These are phyloP conservation scores for Palythoa heliodiscus DNA, from an alignment of 92 coral and sea anemone species.

Conservation along the genomic window DNA sequence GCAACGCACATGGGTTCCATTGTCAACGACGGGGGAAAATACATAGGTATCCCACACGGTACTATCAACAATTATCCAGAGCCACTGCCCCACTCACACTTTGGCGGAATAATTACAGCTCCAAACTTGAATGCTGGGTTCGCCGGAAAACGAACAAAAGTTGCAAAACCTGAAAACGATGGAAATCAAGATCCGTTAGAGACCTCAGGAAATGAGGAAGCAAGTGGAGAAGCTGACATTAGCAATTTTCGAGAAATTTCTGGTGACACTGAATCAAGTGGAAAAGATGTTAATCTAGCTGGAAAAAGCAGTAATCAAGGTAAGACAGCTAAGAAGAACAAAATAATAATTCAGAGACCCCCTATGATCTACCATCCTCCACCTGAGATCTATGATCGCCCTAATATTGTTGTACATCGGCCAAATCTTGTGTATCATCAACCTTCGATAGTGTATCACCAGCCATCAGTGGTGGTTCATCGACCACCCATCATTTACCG, in stretches of 20 bases:
- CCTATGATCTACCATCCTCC: slow-evolving; percentile 97
- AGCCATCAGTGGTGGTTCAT: slow-evolving; percentile 94
- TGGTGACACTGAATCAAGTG: slow-evolving; percentile 26
- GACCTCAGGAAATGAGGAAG: not conserved
- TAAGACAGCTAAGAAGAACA: slow-evolving; percentile 82
- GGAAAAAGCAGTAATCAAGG: slow-evolving; percentile 50
- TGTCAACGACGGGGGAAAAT: slow-evolving; percentile 94
- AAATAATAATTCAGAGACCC: slow-evolving; percentile 88
- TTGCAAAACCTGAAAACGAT: slow-evolving; percentile 61
- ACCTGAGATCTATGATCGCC: slow-evolving; percentile 96
- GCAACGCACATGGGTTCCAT: slow-evolving; percentile 94
- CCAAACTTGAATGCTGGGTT: slow-evolving; percentile 12
- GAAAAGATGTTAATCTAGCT: slow-evolving; percentile 1
- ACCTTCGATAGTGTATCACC: slow-evolving; percentile 94
- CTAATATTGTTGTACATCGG: slow-evolving; percentile 85
- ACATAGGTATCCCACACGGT: slow-evolving; percentile 92
- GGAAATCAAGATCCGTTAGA: not conserved
- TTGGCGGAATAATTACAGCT: slow-evolving; percentile 6
- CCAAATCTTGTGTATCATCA: slow-evolving; percentile 93
- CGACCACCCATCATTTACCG: slow-evolving; percentile 91
- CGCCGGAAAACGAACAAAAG: slow-evolving; percentile 56
- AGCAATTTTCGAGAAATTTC: not conserved
- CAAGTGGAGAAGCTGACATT: not conserved
- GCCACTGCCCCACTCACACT: slow-evolving; percentile 24
- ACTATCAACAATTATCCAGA: slow-evolving; percentile 83